Conservation (phyloP, 2,113 vertebrate species). For the Xyrauchen texanus region DNA sequence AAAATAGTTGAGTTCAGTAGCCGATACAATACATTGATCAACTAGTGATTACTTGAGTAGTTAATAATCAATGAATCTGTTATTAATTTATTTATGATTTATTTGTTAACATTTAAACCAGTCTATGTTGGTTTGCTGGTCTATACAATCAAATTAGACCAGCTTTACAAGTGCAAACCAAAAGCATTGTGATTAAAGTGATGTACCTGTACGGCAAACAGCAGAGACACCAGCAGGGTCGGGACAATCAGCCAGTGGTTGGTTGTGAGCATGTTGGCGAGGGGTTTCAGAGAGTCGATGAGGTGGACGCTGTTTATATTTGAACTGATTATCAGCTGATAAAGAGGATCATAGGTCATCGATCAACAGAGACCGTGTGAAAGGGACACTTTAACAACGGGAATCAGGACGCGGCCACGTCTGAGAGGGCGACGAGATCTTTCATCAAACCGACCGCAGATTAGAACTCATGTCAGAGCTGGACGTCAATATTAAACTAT, state of each 20-base stretch:
- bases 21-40: no score
- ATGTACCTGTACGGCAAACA: constrained; percentile 64
- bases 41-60: no score
- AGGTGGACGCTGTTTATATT: constrained; percentile 52
- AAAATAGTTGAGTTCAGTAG: no score
- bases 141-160: no score
- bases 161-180: no score
- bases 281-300: neutral
- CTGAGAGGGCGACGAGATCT: no score
- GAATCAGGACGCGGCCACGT: constrained; percentile 68
- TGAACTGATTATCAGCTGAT: constrained; percentile 63
- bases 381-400: constrained; percentile 57
- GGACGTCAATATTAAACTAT: no score
- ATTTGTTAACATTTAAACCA: no score
- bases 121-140: no score
- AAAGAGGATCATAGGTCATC: constrained; percentile 44
- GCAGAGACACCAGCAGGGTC: constrained; percentile 58
- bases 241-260: constrained; percentile 54
- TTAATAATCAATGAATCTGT: no score
- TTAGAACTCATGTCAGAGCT: neutral
- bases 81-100: no score
- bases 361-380: no score
- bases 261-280: constrained; percentile 59
- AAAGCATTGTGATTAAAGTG: neutral
- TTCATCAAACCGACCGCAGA: neutral